A percentile compares a stretch with the other conserved stretches of the same genome.
Evolutionary conservation across 2,888 invertebrate genomes (phyloP).

Genomic region (Caenorhabditis japonica): DNA sequence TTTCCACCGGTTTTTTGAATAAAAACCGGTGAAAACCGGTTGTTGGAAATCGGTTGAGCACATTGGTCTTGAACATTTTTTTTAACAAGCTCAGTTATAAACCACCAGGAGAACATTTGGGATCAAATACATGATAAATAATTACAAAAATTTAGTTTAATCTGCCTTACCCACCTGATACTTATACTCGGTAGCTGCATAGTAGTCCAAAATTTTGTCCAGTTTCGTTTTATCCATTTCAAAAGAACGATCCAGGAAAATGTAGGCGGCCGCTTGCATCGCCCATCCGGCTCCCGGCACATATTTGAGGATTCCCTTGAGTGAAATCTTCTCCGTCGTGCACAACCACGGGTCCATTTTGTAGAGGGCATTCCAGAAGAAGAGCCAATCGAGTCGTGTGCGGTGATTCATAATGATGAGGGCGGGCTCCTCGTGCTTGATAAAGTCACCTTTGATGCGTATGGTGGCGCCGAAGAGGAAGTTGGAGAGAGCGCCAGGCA

Average conservation of each 20-base stretch:
- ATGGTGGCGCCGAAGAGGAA: constrained; percentile 70
- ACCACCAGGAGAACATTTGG: no score
- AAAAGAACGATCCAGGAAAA: constrained; percentile 89
- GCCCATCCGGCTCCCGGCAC: constrained; percentile 80
- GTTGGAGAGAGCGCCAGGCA: constrained; percentile 72
- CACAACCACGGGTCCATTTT: constrained; percentile 82
- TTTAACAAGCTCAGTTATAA: no score
- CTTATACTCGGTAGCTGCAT: constrained; percentile 82
- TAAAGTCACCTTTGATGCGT: constrained; percentile 69
- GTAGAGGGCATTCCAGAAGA: constrained; percentile 88
- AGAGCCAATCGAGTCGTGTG: constrained; percentile 87
- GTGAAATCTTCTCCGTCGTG: constrained; percentile 84
- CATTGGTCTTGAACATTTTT: no score
- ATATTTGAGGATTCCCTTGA: constrained; percentile 81
- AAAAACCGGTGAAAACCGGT: no score
- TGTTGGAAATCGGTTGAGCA: no score
- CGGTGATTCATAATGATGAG: constrained; percentile 90
- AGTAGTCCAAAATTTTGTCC: constrained; percentile 84
- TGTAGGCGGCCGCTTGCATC: constrained; percentile 89
- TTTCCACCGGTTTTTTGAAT: no score
- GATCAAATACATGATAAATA: no score
- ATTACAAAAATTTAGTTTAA: no score
- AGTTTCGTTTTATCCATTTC: constrained; percentile 84
- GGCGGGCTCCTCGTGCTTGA: constrained; percentile 82
- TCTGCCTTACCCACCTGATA: constrained; percentile 79